phyloP scores from a whole-genome alignment of 2,888 invertebrate species.

The Ditylenchus weischeri region DNA sequence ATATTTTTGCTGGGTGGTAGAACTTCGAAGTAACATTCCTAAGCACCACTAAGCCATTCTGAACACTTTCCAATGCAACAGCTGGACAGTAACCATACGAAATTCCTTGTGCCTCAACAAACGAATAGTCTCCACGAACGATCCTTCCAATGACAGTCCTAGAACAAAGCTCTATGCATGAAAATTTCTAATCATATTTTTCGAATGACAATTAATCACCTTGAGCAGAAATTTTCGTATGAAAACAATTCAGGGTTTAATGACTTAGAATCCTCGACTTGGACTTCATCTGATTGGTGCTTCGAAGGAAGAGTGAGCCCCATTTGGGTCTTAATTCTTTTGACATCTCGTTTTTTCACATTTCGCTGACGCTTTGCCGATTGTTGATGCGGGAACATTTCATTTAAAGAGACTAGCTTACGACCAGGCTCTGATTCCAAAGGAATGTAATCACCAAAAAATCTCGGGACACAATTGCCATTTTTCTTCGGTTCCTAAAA shows the following conservation, averaged over 20 bases:
- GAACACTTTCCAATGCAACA: slow-evolving; percentile 23
- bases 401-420: slow-evolving; percentile 11
- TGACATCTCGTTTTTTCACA: background rate
- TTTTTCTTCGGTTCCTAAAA: too few species aligned
- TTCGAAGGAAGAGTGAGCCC: background rate
- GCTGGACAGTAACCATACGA: slow-evolving; percentile 40
- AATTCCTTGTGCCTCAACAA: slow-evolving; percentile 37
- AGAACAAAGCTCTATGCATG: slow-evolving; percentile 7
- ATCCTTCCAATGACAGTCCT: slow-evolving; percentile 44
- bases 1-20: slow-evolving; percentile 42
- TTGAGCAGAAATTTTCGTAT: background rate
- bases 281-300: background rate
- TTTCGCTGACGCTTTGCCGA: background rate
- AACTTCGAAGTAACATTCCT: slow-evolving; percentile 44
- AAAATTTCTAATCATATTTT: too few species aligned
- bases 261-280: background rate
- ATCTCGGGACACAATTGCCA: too few species aligned
- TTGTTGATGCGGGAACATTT: slow-evolving; percentile 16
- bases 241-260: too few species aligned
- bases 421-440: too few species aligned
- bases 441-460: too few species aligned
- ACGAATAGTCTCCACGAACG: slow-evolving; percentile 45
- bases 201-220: background rate
- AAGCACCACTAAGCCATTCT: slow-evolving; percentile 28
- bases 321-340: background rate